Evolutionary conservation across 2,888 invertebrate genomes (phyloP), one percentile per base, ranked within the genome.

Genomic region (Sphaeridia pumilis): DNA sequence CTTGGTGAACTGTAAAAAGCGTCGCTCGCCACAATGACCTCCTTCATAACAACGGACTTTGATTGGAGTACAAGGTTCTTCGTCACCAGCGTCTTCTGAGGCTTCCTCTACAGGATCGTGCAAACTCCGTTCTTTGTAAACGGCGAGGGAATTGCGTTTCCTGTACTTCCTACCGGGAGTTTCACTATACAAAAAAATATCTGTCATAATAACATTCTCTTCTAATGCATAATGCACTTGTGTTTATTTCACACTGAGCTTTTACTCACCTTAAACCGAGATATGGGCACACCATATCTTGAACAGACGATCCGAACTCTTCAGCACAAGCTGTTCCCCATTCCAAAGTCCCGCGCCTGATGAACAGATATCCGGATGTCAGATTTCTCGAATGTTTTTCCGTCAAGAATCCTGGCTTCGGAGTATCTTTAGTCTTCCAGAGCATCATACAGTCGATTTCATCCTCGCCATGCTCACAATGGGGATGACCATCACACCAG

Each of bases 381-480:
- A 38, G 5, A 3, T 28, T n/a, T 26, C 53, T 4, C 4, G 43
- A 31, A 21, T 42, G 27, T 34, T 48, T 47, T 17, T 47, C 48
- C 22, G 22, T n/a, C 4, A 53, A 26, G 34, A 53, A 53, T 24
- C 43, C 47, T 10, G 3, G 4, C 21, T 24, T n/a, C 14, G 25
- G 42, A 10, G 28, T 26, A 14, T 20, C 44, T 25, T 42, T 47
- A 35, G 34, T 45, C 20, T 47, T 46, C 20, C 31, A 20, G 31
- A 46, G 28, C 31, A 28, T 26, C 21, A 28, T 41, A 22, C 61
- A 61, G 14, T 51, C 48, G 0, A 50, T 14, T 55, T 61, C 61
- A 47, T 61, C 61, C 25, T 59, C 52, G 1, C 50, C 57, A 20
- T 35, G 34, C 1, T 45, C 27, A 34, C 60, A 60, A 10, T 58